phyloP scores from a whole-genome alignment of 2,888 invertebrate genomes.

The Rhagophthalmus giganteus region DNA sequence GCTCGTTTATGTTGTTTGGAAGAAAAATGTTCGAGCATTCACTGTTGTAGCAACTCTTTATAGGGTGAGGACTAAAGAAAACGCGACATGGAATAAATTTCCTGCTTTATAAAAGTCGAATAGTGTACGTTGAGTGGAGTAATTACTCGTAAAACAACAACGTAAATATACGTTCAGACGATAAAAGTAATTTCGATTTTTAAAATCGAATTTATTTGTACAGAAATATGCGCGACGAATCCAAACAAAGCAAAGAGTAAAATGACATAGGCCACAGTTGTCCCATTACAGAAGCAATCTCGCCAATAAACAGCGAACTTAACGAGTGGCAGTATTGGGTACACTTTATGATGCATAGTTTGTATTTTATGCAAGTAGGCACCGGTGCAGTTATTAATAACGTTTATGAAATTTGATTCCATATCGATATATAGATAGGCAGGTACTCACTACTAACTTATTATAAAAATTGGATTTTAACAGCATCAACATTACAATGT shows the following conservation, averaged over 20 bases:
- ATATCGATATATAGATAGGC: no score
- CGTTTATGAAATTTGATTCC: conserved; percentile 25
- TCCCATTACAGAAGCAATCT: conserved; percentile 25
- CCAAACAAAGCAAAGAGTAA: conserved; percentile 14
- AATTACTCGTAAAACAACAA: no score
- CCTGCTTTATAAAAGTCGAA: no score
- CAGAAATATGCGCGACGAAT: not conserved
- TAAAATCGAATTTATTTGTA: conserved; percentile 19
- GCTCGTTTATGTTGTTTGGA: no score
- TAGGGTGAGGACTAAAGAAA: no score
- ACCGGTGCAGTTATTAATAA: conserved; percentile 28
- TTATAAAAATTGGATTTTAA: conserved; percentile 24
- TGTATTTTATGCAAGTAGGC: no score
- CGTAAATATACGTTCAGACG: no score
- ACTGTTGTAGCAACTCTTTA: no score
- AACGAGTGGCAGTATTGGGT: conserved; percentile 25
- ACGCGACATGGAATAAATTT: no score
- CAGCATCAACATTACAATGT: conserved; percentile 20
- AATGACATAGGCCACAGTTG: conserved; percentile 27
- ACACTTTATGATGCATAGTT: conserved; percentile 25
- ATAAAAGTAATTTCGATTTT: conserved; percentile 15
- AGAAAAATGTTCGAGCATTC: no score
- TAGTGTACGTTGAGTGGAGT: no score
- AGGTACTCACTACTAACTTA: conserved; percentile 30
- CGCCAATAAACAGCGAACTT: conserved; percentile 26